Evolutionary conservation across 2,888 invertebrate genomes (phyloP), one percentile per base, ranked within the genome.

Genomic region (Timema podura): DNA sequence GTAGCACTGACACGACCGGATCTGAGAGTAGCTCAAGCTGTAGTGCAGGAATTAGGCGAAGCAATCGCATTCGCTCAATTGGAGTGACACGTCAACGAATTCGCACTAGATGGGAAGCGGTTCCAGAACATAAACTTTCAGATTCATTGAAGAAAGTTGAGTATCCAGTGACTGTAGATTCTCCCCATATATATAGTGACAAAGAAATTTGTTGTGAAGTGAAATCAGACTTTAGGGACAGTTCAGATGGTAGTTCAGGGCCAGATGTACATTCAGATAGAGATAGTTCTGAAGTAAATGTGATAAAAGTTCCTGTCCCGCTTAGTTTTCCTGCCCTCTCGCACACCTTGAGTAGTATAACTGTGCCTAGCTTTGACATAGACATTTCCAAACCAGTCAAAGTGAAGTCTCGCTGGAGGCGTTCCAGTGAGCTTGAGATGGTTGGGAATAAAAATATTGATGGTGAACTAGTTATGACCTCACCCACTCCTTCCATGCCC

Each of bases 371-470:
- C 46, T 80, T 80, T 57, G 80, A 80, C 49, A 64, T 69, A 0
- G 81, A 81, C 64, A 78, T 80, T 5, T 79, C 80, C 69, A 90
- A 89, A 82, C 91, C 91, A 2, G 90, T 91, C 0, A 91, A 91
- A 82, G 91, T 92, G 0, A 92, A 92, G 78, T 91, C 91, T 11
- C 84, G 91, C 11, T 92, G 91, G 91, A 81, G 91, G 71, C 82
- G 91, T 73, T 91, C 90, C 0, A 89, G 90, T 80, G 91, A 91
- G 77, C 81, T 91, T 70, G 91, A 91, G 80, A 88, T 89, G 88
- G 80, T 81, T 48, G 77, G 79, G 1, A 72, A 68, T 57, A 70
- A 71, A 13, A 71, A 72, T 48, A 73, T 72, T 68, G 74, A 74
- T 44, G 72, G 72, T 68, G 75, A 74, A 11, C 61, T 67, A 9